These are phyloP conservation scores for Cyprinodon diabolis DNA, from an alignment of 2,797 vertebrate genomes.

Conservation along the genomic window DNA sequence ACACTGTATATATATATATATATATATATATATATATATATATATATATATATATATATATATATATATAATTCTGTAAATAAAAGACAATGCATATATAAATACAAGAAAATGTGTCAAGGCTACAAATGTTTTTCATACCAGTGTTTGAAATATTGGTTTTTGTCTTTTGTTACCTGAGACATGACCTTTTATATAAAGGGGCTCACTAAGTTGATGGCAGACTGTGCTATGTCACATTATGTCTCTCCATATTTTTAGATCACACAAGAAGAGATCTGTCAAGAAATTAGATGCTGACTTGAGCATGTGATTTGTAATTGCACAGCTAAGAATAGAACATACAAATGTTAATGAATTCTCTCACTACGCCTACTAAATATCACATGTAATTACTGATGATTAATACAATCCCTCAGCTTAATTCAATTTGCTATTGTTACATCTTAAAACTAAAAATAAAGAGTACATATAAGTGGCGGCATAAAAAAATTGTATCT, in stretches of 20 bases:
- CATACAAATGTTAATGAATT: conserved; percentile 68
- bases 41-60: no score
- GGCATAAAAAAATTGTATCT: neutral
- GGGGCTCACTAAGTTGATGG: conserved; percentile 23
- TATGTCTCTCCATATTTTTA: conserved; percentile 19
- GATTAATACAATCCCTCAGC: neutral
- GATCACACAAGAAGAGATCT: conserved; percentile 32
- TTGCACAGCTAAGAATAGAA: conserved; percentile 55
- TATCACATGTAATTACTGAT: neutral
- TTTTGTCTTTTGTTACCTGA: conserved; percentile 55
- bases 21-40: no score
- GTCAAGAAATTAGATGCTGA: conserved; percentile 34
- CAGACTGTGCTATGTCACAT: conserved; percentile 25
- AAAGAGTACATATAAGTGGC: neutral
- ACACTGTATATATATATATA: no score
- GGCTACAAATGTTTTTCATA: conserved; percentile 20
- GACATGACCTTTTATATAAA: conserved; percentile 53
- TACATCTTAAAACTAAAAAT: neutral
- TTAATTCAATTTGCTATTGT: neutral
- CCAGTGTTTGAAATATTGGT: conserved; percentile 31
- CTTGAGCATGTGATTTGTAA: conserved; percentile 43
- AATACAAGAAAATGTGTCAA: conserved; percentile 18
- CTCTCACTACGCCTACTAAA: conserved; percentile 13
- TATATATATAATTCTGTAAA: neutral
- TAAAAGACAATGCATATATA: neutral